Evolutionary conservation across 2,113 vertebrate species (phyloP).

Genomic region (Pholis gunnellus): DNA sequence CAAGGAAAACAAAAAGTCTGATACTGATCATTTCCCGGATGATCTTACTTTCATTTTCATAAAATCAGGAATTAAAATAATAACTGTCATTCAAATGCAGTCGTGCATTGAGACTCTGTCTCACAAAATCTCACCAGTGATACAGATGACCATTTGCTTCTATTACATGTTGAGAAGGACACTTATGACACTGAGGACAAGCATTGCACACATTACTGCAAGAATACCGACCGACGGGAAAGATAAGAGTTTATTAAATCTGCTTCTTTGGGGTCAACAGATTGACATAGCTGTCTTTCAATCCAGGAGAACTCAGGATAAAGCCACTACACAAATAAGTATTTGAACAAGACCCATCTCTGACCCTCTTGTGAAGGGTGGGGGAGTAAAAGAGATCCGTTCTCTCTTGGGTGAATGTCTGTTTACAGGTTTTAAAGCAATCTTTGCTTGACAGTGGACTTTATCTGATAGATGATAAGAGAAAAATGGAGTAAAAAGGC

Average conservation of each 20-base stretch:
- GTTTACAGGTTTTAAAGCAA: background rate
- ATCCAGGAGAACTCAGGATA: background rate
- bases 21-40: constrained; percentile 25
- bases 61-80: background rate
- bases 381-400: background rate
- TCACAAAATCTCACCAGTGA: background rate
- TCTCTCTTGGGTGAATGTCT: background rate
- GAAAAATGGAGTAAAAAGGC: background rate
- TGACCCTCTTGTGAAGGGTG: background rate
- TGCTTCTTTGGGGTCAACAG: background rate
- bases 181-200: background rate
- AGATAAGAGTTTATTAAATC: constrained; percentile 3
- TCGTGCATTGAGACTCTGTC: background rate
- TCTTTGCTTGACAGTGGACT: background rate
- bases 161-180: background rate
- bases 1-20: constrained; percentile 12
- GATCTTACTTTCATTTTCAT: constrained; percentile 10
- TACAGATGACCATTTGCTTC: background rate
- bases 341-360: background rate
- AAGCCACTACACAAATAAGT: background rate
- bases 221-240: background rate
- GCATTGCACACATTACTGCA: background rate
- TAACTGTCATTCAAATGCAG: background rate
- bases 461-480: background rate
- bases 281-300: background rate